Conservation (phyloP, 2,797 vertebrate species). For the Tragelaphus oryx region DNA sequence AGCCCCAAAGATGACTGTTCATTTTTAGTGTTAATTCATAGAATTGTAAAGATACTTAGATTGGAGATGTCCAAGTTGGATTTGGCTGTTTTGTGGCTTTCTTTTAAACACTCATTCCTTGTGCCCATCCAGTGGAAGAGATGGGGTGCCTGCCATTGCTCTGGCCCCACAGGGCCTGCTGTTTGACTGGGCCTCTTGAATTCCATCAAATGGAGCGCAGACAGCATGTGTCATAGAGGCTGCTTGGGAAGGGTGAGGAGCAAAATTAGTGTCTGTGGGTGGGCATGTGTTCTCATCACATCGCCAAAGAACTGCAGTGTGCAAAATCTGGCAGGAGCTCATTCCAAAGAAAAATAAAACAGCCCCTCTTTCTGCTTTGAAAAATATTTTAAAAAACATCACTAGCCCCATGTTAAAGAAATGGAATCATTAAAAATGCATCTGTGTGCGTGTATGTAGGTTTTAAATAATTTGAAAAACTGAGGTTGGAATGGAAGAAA, state of each 20-base stretch:
- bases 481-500: neutral
- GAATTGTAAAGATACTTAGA: neutral
- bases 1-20: neutral
- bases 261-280: slow-evolving; percentile 68
- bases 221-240: slow-evolving; percentile 58
- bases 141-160: neutral
- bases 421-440: slow-evolving; percentile 26
- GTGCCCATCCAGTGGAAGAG: neutral
- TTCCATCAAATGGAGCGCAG: slow-evolving; percentile 23
- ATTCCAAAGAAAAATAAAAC: slow-evolving; percentile 50
- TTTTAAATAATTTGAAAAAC: slow-evolving; percentile 11
- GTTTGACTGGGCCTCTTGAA: slow-evolving; percentile 38
- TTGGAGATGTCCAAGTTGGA: neutral
- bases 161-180: neutral
- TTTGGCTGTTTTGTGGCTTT: neutral
- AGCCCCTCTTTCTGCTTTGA: slow-evolving; percentile 29
- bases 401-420: slow-evolving; percentile 25
- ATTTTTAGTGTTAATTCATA: neutral
- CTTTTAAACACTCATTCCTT: neutral
- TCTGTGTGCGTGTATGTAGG: neutral
- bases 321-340: slow-evolving; percentile 56
- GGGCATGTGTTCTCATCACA: slow-evolving; percentile 55
- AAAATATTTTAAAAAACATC: neutral
- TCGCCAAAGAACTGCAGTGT: slow-evolving; percentile 34
- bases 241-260: slow-evolving; percentile 57